A percentile compares a stretch with the other conserved stretches of the same genome.
Evolutionary conservation across 2,113 vertebrate genomes (phyloP).

Genomic region (Eudorcas thomsonii): DNA sequence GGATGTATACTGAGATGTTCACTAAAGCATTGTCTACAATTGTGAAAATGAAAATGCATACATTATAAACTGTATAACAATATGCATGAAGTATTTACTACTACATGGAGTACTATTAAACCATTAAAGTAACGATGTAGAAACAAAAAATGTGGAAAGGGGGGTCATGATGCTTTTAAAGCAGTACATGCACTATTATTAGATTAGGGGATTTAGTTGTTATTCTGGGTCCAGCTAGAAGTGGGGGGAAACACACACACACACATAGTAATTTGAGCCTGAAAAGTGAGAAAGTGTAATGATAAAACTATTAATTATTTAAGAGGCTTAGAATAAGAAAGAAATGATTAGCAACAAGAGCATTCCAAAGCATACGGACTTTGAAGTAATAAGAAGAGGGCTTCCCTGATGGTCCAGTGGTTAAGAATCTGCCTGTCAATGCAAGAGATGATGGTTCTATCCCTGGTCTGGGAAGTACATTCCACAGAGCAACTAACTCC

Average conservation of each 20-base stretch:
- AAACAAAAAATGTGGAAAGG: not conserved
- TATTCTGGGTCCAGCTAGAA: not conserved
- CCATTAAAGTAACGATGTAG: not conserved
- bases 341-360: not conserved
- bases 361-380: not conserved
- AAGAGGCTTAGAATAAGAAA: not conserved
- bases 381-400: not conserved
- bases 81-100: not conserved
- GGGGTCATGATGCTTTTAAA: not conserved
- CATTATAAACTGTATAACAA: not conserved
- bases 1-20: not conserved
- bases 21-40: not conserved
- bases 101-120: not conserved
- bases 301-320: not conserved
- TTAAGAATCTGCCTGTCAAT: not conserved
- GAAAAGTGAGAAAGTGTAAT: not conserved
- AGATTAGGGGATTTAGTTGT: not conserved
- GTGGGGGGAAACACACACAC: not conserved
- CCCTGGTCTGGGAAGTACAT: not conserved
- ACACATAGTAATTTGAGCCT: not conserved
- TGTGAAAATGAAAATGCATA: not conserved
- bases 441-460: not conserved
- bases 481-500: rapidly evolving
- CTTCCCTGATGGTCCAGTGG: not conserved
- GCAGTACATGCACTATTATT: not conserved